A percentile compares a stretch with the other conserved stretches of the same genome.
phyloP scores from a whole-genome alignment of 1,140 invertebrate genomes.

The Aricia agestis region DNA sequence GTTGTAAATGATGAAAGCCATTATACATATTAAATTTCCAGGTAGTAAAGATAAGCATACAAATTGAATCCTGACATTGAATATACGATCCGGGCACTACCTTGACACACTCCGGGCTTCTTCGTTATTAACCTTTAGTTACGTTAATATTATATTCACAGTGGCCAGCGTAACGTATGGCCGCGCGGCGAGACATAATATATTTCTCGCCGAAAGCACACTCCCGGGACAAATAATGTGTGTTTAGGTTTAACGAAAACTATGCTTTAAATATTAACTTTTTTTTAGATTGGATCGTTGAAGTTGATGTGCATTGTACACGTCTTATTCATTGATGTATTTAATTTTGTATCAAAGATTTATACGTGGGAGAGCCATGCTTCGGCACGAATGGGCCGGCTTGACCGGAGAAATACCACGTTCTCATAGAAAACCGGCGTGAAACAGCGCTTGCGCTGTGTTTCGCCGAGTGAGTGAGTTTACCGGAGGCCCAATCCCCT shows the following conservation, averaged over 20 bases:
- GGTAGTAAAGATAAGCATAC: not conserved
- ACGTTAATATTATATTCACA: not conserved
- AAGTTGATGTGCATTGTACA: too few species aligned
- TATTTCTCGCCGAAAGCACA: not conserved
- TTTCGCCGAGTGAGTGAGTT: too few species aligned
- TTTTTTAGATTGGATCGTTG: too few species aligned
- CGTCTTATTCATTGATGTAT: too few species aligned
- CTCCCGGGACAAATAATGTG: not conserved
- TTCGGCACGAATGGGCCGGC: too few species aligned
- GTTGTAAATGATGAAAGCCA: not conserved
- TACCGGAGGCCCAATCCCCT: too few species aligned
- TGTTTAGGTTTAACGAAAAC: not conserved
- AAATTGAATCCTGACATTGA: not conserved
- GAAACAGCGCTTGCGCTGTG: too few species aligned
- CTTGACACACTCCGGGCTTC: not conserved
- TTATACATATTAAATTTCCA: not conserved
- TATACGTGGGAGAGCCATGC: too few species aligned
- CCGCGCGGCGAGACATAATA: not conserved
- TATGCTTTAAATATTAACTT: not conserved
- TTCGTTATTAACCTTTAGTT: slow-evolving; percentile 10
- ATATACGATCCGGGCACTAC: not conserved
- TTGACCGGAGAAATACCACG: too few species aligned
- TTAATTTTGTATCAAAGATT: too few species aligned
- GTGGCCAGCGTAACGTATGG: not conserved
- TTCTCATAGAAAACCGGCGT: too few species aligned